phyloP scores from a whole-genome alignment of 2,888 invertebrate genomes.

The Poecilus cupreus region DNA sequence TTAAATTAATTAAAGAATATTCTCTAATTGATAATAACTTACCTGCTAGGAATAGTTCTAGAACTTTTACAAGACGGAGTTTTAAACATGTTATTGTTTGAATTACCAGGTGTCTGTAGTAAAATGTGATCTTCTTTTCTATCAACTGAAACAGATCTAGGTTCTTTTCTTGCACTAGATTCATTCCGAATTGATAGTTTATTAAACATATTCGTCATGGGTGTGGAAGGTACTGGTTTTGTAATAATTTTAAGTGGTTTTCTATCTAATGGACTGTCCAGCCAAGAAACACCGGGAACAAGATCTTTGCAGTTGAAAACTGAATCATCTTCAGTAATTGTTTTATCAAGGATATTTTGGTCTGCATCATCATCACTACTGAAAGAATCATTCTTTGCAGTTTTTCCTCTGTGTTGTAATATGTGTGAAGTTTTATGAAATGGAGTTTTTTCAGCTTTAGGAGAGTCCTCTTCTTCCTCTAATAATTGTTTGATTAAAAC shows the following conservation, averaged over 20 bases:
- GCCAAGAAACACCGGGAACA: slow-evolving; percentile 25
- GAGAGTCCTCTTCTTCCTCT: slow-evolving; percentile 61
- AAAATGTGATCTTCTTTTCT: not conserved
- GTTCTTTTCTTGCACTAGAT: not conserved
- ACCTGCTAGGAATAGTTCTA: not conserved
- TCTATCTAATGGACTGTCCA: not conserved
- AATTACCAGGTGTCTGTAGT: not conserved
- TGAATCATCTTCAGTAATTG: slow-evolving; percentile 22
- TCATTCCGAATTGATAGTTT: slow-evolving; percentile 22
- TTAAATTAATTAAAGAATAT: no score
- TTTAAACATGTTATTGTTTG: slow-evolving; percentile 8
- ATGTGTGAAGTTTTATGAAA: slow-evolving; percentile 36
- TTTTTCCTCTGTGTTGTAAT: not conserved
- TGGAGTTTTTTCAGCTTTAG: slow-evolving; percentile 16
- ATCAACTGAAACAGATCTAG: not conserved
- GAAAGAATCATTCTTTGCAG: not conserved
- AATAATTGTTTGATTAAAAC: slow-evolving; percentile 61
- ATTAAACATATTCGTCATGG: slow-evolving; percentile 39
- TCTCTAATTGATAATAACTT: no score
- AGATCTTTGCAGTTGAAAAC: not conserved
- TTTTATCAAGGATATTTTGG: slow-evolving; percentile 39
- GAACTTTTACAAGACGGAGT: slow-evolving; percentile 18
- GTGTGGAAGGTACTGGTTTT: not conserved
- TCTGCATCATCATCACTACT: slow-evolving; percentile 25
- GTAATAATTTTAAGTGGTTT: slow-evolving; percentile 18